Conservation (phyloP, 1,140 invertebrate species). For the Scylla paramamosain region DNA sequence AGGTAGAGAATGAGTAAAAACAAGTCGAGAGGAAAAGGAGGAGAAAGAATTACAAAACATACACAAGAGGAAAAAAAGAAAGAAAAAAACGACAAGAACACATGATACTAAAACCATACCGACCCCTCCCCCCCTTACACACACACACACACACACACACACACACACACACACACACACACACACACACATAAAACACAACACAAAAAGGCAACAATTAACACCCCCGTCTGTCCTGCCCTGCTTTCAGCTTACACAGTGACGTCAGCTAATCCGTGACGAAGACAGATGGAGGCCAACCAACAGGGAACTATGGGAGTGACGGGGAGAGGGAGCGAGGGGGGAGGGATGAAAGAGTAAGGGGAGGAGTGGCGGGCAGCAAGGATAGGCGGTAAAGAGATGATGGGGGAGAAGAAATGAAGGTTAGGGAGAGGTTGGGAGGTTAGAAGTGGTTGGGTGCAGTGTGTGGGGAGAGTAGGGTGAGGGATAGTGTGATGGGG, state of each 20-base stretch:
- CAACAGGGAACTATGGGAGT: not conserved
- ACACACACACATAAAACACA: not conserved
- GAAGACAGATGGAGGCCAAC: not conserved
- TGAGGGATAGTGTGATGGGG: slow-evolving; percentile 16
- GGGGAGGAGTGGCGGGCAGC: not conserved
- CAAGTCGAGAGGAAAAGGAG: not conserved
- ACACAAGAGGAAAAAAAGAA: not conserved
- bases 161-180: not conserved
- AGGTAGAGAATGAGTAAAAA: not conserved
- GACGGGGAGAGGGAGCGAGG: not conserved
- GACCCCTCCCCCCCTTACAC: not conserved
- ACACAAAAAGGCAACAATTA: not conserved
- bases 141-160: not conserved
- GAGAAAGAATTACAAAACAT: no score
- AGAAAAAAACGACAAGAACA: not conserved
- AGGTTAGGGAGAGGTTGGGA: not conserved
- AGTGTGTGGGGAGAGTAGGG: not conserved
- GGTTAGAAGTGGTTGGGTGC: not conserved
- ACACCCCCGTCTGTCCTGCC: not conserved
- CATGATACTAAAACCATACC: not conserved
- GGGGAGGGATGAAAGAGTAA: not conserved
- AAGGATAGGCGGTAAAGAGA: not conserved
- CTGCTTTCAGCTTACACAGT: slow-evolving; percentile 1
- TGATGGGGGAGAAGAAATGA: not conserved
- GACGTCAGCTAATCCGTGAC: slow-evolving; percentile 10